phyloP scores from a whole-genome alignment of 2,797 vertebrate genomes.

The Lindbergichthys nudifrons region DNA sequence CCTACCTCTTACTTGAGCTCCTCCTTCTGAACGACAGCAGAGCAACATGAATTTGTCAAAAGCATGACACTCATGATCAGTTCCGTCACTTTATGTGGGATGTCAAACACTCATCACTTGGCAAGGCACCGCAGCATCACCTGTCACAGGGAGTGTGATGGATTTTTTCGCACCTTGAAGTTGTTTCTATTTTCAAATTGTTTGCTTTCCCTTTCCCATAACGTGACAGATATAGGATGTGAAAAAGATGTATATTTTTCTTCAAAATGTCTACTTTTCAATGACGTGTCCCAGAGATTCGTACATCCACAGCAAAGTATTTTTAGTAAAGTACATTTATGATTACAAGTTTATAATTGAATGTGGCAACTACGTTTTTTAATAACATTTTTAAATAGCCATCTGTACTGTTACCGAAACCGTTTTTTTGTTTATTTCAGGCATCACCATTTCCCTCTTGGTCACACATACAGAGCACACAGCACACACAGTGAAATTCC shows the following conservation, averaged over 20 bases:
- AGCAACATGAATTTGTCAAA: constrained; percentile 29
- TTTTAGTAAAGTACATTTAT: neutral
- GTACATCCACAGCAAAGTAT: neutral
- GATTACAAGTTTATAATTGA: neutral
- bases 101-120: constrained; percentile 45
- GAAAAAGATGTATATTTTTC: neutral
- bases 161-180: constrained; percentile 27
- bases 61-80: constrained; percentile 7
- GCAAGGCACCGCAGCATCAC: constrained; percentile 19
- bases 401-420: neutral
- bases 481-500: no score
- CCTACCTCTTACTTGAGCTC: neutral
- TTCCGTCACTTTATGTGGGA: constrained; percentile 34
- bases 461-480: no score
- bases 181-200: neutral
- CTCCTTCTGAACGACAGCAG: constrained; percentile 23
- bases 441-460: no score
- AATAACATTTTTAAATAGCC: neutral
- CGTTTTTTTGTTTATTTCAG: neutral
- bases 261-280: neutral
- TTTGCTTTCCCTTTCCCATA: constrained; percentile 19
- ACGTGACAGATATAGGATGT: constrained; percentile 21
- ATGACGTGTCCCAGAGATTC: neutral
- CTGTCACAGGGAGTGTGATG: constrained; percentile 17
- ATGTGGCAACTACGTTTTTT: no score